Evolutionary conservation across 2,797 vertebrate species (phyloP).

Genomic region (Oreortyx pictus): DNA sequence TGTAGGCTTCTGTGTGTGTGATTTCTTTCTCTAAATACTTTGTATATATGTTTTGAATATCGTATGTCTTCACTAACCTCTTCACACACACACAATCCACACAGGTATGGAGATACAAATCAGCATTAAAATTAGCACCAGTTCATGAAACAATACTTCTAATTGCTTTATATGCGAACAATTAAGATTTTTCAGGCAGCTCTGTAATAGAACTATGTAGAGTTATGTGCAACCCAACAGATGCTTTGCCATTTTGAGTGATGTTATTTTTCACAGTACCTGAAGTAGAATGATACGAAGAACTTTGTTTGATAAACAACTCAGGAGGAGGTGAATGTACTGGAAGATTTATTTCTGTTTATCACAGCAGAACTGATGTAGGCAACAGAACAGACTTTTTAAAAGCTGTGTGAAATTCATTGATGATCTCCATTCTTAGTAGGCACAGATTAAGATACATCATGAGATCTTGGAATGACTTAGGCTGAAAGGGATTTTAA

Average conservation of each 20-base stretch:
- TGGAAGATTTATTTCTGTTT: background rate
- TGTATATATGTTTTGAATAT: background rate
- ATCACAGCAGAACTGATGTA: background rate
- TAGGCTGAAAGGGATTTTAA: too few relatives aligned
- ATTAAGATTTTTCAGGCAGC: conserved; percentile 30
- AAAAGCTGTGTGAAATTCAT: background rate
- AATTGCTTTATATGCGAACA: background rate
- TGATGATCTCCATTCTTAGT: background rate
- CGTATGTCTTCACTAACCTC: background rate
- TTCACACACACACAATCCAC: background rate
- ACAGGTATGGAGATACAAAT: background rate
- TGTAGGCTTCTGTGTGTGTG: background rate
- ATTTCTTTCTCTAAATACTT: background rate
- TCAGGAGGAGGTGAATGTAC: background rate
- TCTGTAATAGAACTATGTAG: conserved; percentile 40
- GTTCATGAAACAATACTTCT: background rate
- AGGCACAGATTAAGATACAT: background rate
- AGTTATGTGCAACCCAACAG: conserved; percentile 37
- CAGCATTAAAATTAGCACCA: background rate
- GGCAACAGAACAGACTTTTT: background rate
- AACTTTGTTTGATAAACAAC: background rate
- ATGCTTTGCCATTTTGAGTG: conserved; percentile 35
- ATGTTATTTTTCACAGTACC: conserved; percentile 19
- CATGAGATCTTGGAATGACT: background rate
- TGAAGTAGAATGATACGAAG: background rate